A percentile compares a stretch with the other conserved stretches of the same genome.
phyloP scores from a whole-genome alignment of 2,888 invertebrate species.

The Pandemis cinnamomeana region DNA sequence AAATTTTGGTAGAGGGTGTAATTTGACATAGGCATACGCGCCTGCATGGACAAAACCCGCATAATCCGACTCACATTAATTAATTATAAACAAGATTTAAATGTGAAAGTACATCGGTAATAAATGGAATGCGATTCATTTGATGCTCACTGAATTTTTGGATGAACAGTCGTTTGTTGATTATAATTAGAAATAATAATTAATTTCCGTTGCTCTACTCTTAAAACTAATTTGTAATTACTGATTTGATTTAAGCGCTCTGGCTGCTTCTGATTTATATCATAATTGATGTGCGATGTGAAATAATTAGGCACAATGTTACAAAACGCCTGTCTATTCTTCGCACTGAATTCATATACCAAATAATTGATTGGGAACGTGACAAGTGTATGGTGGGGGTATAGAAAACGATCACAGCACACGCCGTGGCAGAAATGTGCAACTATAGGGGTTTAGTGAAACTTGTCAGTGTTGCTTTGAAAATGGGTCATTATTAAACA shows the following conservation, averaged over 20 bases:
- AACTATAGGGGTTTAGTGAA: too few species aligned
- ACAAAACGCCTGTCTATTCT: too few species aligned
- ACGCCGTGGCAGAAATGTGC: too few species aligned
- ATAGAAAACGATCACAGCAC: too few species aligned
- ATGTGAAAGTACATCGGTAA: neutral
- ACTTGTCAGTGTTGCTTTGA: too few species aligned
- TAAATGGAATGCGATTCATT: slow-evolving; percentile 7
- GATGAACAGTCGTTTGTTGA: neutral
- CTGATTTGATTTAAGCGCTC: neutral
- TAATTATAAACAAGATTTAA: slow-evolving; percentile 19
- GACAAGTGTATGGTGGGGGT: too few species aligned
- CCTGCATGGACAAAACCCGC: neutral
- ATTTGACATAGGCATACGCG: neutral
- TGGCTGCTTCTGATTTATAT: neutral
- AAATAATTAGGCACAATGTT: too few species aligned
- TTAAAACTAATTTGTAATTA: neutral
- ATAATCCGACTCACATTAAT: slow-evolving; percentile 14
- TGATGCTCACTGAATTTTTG: slow-evolving; percentile 4
- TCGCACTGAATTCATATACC: too few species aligned
- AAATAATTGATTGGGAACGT: too few species aligned
- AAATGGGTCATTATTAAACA: too few species aligned
- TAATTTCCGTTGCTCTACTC: neutral
- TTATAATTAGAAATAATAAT: slow-evolving; percentile 3
- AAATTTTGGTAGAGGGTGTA: slow-evolving; percentile 3
- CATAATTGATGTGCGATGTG: neutral